Conservation (phyloP, 2,113 vertebrate genomes). For the Forbesichthys papilliferus region DNA sequence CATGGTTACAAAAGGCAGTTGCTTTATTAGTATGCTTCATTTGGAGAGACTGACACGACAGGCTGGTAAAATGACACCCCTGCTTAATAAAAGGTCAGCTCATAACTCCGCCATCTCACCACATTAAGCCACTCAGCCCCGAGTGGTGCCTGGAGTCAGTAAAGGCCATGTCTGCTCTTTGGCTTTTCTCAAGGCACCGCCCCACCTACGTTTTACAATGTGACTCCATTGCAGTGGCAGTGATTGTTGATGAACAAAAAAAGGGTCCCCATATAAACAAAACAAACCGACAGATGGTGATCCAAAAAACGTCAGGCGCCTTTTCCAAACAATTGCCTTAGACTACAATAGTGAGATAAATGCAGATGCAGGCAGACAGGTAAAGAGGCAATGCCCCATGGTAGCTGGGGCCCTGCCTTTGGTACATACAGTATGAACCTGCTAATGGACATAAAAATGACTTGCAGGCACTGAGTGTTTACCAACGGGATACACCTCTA, state of each 20-base stretch:
- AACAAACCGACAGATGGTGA: not conserved
- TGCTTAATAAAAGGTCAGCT: not conserved
- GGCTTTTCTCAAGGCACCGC: too few species aligned
- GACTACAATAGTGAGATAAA: not conserved
- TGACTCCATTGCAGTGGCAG: too few species aligned
- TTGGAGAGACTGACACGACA: not conserved
- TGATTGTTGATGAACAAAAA: too few species aligned
- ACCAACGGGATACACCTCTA: conserved; percentile 62
- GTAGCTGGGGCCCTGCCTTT: conserved; percentile 18
- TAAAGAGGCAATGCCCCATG: not conserved
- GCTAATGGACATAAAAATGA: conserved; percentile 1
- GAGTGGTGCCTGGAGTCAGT: conserved; percentile 18
- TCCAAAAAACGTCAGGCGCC: too few species aligned
- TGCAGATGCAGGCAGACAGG: not conserved
- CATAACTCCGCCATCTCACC: not conserved
- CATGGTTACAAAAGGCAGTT: conserved; percentile 14
- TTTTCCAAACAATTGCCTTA: too few species aligned
- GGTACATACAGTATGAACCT: conserved; percentile 8
- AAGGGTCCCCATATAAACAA: too few species aligned
- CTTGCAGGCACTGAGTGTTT: conserved; percentile 53
- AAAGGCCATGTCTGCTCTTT: not conserved
- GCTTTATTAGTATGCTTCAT: not conserved
- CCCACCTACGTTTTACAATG: too few species aligned
- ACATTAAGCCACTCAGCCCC: conserved; percentile 16
- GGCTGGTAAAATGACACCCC: not conserved